Conservation (phyloP, 2,888 invertebrate genomes). For the Eristalinus aeneus region DNA sequence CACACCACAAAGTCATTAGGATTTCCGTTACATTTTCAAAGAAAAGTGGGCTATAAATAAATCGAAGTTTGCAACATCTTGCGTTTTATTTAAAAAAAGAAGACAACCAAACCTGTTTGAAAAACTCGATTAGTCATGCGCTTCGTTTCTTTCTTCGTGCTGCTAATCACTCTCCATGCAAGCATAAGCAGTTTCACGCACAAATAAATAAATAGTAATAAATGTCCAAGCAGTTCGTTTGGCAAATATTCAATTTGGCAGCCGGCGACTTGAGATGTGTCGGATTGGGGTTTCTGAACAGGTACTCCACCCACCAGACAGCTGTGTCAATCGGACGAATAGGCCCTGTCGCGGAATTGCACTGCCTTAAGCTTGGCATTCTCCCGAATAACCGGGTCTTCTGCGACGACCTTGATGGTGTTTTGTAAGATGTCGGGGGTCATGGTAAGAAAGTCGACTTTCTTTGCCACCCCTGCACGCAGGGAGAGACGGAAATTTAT, state of each 20-base stretch:
- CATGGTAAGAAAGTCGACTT: conserved; percentile 65
- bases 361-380: conserved; percentile 78
- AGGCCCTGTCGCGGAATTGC: conserved; percentile 81
- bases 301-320: conserved; percentile 84
- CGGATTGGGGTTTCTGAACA: conserved; percentile 82
- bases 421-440: conserved; percentile 44
- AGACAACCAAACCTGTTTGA: no score
- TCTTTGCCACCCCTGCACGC: conserved; percentile 59
- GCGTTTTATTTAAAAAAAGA: no score
- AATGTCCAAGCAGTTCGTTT: conserved; percentile 80
- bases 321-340: conserved; percentile 83
- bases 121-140: neutral
- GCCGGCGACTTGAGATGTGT: conserved; percentile 80
- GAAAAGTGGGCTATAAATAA: no score
- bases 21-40: no score
- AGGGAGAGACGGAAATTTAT: conserved; percentile 26
- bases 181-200: conserved; percentile 3
- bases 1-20: no score
- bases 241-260: conserved; percentile 80
- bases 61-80: no score
- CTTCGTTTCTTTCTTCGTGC: neutral
- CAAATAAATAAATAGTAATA: neutral
- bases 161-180: neutral
- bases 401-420: conserved; percentile 61
- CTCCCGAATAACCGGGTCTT: conserved; percentile 44